Evolutionary conservation across 2,797 vertebrate genomes (phyloP).

Genomic region (Enteromius trimaculatus): DNA sequence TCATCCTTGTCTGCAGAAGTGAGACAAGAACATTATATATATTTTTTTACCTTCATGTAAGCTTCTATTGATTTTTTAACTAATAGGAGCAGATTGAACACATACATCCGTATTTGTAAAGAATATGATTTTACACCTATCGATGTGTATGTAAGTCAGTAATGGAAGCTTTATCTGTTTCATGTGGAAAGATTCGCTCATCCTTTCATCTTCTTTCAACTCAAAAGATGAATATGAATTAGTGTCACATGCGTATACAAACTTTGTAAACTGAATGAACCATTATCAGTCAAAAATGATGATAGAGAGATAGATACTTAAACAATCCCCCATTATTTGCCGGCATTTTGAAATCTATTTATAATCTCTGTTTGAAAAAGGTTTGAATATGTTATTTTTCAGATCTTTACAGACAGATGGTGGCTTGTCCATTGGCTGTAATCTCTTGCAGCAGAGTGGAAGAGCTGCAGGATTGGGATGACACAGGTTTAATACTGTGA

Average conservation of each 20-base stretch:
- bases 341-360: constrained; percentile 22
- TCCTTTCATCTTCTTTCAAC: constrained; percentile 5
- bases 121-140: background rate
- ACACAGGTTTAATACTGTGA: constrained; percentile 83
- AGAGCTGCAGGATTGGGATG: constrained; percentile 85
- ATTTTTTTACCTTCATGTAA: background rate
- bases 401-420: constrained; percentile 79
- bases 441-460: constrained; percentile 79
- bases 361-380: constrained; percentile 34
- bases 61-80: background rate
- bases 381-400: constrained; percentile 25
- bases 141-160: background rate
- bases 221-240: background rate
- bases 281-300: background rate
- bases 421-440: constrained; percentile 82
- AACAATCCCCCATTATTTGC: constrained; percentile 11
- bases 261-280: background rate
- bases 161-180: background rate
- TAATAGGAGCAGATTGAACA: background rate
- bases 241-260: background rate
- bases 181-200: background rate
- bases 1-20: constrained; percentile 52
- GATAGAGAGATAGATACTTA: too few species aligned
- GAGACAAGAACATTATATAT: background rate
- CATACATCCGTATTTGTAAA: background rate